Base-by-base conservation (phyloP, 2,113 vertebrate species). In the Dipodomys stephensi region DNA sequence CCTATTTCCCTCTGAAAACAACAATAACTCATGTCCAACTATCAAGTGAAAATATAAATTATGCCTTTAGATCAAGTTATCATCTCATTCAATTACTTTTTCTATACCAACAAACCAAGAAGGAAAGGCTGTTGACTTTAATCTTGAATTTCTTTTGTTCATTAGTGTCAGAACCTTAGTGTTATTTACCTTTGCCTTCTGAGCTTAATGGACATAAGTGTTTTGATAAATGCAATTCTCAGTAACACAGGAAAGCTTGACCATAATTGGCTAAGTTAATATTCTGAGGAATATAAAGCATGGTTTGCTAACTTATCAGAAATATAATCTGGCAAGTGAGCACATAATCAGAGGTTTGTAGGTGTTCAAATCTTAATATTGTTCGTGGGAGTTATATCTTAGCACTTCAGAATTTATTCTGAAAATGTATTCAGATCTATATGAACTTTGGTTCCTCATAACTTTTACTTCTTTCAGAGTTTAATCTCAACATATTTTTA, bases 111-210 rank as follows among this genome's bases (percentile, higher is more conserved):
- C 6, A 27, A 79, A 9, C 68, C 1, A 86, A 62, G 78, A 88
- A 90, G 39, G 18, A 77, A 23, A 95, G 20, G 28, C 77, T 64
- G 81, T 64, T 89, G 89, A 79, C 91, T 23, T 83, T 85, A 30
- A 87, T 94, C 95, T 96, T 53, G 32, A 84, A 3, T 83, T 92
- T 94, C 87, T 93, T 96, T 83, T 95, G 76, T 96, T 96, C 79
- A 20, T 19, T 87, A 90, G 68, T 83, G 83, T 88, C 60, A 95
- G 18, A 94, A 86, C 13, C n/a, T n/a, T 95, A 96, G 90, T 83
- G 78, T 93, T 92, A 95, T 90, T 97, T 97, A 94, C 71, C 32
- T 96, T 96, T 39, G 53, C 76, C 96, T 97, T 94, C 49, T 87
- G 15, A 84, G 46, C 90, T 93, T 96, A 90, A 65, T 46, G 18